Percentiles rank a stretch among this genome's conserved stretches.
phyloP scores from a whole-genome alignment of 2,888 invertebrate genomes.

The Chaetogeoica ovagalla region DNA sequence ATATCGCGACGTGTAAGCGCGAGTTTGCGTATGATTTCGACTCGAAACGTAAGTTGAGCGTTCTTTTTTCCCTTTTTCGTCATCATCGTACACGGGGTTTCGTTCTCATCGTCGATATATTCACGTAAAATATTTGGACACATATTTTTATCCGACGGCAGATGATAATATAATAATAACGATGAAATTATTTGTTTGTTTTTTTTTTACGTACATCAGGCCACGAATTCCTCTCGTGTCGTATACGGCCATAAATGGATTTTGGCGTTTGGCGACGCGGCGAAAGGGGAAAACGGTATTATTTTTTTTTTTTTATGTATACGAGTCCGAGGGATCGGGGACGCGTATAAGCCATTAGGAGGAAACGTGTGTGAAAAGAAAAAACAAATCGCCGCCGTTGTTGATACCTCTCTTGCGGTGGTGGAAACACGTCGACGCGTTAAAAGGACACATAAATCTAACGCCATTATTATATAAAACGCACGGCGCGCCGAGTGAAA shows the following conservation, averaged over 20 bases:
- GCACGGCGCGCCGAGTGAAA: neutral
- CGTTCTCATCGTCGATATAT: too few species aligned
- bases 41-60: too few species aligned
- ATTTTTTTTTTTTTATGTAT: neutral
- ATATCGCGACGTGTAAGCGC: too few species aligned
- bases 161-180: neutral
- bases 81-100: too few species aligned
- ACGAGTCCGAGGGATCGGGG: neutral
- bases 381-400: constrained; percentile 3
- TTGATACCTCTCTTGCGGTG: neutral
- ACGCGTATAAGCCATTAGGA: neutral
- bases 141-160: too few species aligned
- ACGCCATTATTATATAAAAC: neutral
- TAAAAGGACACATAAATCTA: constrained; percentile 39
- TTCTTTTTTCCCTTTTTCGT: too few species aligned
- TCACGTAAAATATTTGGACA: too few species aligned
- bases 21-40: too few species aligned
- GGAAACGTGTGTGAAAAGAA: neutral
- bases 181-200: constrained; percentile 2
- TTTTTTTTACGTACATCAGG: neutral
- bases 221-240: neutral
- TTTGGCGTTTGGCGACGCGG: neutral
- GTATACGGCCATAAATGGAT: neutral
- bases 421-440: neutral
- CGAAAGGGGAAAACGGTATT: too few species aligned